These are phyloP conservation scores for Antennarius maculatus DNA, from an alignment of 2,797 vertebrate species.

Conservation along the genomic window DNA sequence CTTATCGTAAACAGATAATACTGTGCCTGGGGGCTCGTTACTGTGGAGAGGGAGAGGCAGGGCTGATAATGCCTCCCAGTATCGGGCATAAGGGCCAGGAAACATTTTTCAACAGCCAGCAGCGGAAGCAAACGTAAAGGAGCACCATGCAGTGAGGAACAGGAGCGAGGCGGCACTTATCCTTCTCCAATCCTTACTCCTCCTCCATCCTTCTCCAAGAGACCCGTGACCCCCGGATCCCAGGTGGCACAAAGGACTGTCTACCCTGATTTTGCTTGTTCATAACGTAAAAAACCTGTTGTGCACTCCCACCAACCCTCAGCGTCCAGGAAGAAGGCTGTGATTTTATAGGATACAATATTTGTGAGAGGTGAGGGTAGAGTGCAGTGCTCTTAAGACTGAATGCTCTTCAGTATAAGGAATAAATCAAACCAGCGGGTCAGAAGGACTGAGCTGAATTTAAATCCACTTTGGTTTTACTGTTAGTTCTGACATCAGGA, in stretches of 20 bases:
- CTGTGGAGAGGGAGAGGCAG: slow-evolving; percentile 60
- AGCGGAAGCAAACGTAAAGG: slow-evolving; percentile 42
- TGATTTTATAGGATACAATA: slow-evolving; percentile 52
- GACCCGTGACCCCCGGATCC: slow-evolving; percentile 34
- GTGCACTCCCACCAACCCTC: neutral
- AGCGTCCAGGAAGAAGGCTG: slow-evolving; percentile 29
- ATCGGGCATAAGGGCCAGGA: slow-evolving; percentile 62
- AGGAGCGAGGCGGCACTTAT: slow-evolving; percentile 52
- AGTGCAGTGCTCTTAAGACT: slow-evolving; percentile 50
- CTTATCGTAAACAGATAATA: slow-evolving; percentile 82
- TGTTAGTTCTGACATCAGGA: slow-evolving; percentile 63
- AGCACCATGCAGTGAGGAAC: slow-evolving; percentile 19
- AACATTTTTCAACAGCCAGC: slow-evolving; percentile 68
- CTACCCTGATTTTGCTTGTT: slow-evolving; percentile 48
- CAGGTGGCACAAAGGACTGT: slow-evolving; percentile 51
- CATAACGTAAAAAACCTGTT: slow-evolving; percentile 38
- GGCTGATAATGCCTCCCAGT: slow-evolving; percentile 70
- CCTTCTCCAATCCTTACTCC: slow-evolving; percentile 25
- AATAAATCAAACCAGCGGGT: slow-evolving; percentile 69
- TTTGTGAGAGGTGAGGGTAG: slow-evolving; percentile 48
- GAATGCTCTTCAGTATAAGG: slow-evolving; percentile 55
- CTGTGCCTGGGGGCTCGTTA: slow-evolving; percentile 75
- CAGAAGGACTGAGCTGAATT: slow-evolving; percentile 47
- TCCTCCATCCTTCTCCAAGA: slow-evolving; percentile 50
- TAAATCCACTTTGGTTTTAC: slow-evolving; percentile 50